A percentile compares a stretch with the other conserved stretches of the same genome.
Conservation (phyloP, 2,797 vertebrate genomes). For the Carapus acus region DNA sequence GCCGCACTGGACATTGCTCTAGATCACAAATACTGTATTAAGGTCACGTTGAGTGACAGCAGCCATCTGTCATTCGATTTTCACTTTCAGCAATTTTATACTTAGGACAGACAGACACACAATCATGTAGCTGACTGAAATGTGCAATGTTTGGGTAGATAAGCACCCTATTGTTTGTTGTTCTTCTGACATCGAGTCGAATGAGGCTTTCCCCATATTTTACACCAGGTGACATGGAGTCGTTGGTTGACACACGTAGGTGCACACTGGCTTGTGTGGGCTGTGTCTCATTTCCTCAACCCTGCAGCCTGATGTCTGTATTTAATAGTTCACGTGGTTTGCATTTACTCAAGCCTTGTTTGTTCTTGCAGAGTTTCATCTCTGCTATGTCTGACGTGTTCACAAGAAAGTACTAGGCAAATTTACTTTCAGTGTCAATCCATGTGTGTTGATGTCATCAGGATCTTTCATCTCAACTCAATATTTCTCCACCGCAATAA, state of each 20-base stretch:
- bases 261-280: background rate
- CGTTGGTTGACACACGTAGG: slow-evolving; percentile 4
- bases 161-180: slow-evolving; percentile 17
- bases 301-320: slow-evolving; percentile 38
- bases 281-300: too few species aligned
- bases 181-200: slow-evolving; percentile 6
- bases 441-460: slow-evolving; percentile 2
- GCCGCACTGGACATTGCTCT: slow-evolving; percentile 26
- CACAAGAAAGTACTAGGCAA: slow-evolving; percentile 12
- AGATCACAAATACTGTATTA: slow-evolving; percentile 43
- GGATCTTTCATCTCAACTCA: slow-evolving; percentile 26
- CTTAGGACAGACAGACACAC: slow-evolving; percentile 3
- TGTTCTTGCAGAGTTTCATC: slow-evolving; percentile 16
- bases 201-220: background rate
- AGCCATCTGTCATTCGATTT: slow-evolving; percentile 17
- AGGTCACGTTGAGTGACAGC: slow-evolving; percentile 40
- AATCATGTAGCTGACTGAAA: slow-evolving; percentile 21
- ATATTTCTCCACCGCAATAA: slow-evolving; percentile 24
- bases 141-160: slow-evolving; percentile 30
- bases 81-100: slow-evolving; percentile 12
- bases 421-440: slow-evolving; percentile 2
- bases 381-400: slow-evolving; percentile 13
- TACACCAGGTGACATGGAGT: slow-evolving; percentile 11
- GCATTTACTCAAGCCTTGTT: slow-evolving; percentile 37
- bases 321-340: slow-evolving; percentile 24